phyloP scores from a whole-genome alignment of 2,113 vertebrate genomes.

The Excalfactoria chinensis region DNA sequence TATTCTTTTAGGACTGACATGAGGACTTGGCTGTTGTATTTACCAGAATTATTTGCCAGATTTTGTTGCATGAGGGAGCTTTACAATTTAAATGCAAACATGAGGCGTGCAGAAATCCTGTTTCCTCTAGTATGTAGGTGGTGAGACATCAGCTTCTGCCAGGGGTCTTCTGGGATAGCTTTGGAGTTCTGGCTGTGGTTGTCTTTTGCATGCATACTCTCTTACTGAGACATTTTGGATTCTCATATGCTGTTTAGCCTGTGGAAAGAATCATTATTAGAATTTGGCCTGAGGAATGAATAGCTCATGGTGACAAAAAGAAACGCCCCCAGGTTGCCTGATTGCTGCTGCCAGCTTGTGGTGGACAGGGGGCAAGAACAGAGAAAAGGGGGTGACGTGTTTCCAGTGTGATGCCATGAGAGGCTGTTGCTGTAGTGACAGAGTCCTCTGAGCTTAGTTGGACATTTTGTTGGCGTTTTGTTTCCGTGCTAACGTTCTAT shows the following conservation, averaged over 20 bases:
- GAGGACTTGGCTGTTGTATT: background rate
- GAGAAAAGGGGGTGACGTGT: background rate
- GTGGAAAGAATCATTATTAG: background rate
- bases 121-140: background rate
- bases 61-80: background rate
- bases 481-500: background rate
- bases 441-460: background rate
- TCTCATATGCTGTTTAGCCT: background rate
- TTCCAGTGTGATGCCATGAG: rapidly evolving
- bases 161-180: background rate
- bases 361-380: rapidly evolving
- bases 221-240: background rate
- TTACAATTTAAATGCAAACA: background rate
- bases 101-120: background rate
- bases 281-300: background rate
- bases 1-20: background rate
- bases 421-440: background rate
- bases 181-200: background rate
- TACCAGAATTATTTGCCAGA: background rate
- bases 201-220: rapidly evolving
- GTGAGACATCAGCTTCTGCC: background rate
- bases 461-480: background rate
- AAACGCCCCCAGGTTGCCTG: background rate
- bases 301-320: background rate
- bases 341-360: background rate